Conservation (phyloP, 2,888 invertebrate genomes). For the Eremobia ochroleuca region DNA sequence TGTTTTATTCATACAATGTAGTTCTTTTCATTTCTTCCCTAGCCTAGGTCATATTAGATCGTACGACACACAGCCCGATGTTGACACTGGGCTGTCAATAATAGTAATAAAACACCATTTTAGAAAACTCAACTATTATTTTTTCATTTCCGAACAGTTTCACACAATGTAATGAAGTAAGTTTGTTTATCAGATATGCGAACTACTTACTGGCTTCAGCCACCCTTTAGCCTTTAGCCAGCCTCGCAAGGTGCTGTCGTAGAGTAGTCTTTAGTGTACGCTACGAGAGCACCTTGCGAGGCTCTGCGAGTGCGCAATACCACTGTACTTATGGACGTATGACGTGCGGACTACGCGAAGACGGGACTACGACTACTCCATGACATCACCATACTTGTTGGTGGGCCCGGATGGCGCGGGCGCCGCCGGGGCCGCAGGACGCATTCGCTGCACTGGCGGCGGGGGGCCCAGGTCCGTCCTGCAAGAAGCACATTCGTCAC, state of each 20-base stretch:
- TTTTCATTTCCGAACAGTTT: constrained; percentile 24
- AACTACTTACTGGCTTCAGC: constrained; percentile 24
- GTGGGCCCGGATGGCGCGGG: constrained; percentile 68
- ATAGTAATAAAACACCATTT: constrained; percentile 30
- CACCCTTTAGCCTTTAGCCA: no score
- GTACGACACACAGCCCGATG: not conserved
- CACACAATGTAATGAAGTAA: constrained; percentile 22
- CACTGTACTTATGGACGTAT: constrained; percentile 30
- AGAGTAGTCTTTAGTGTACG: no score
- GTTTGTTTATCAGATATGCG: constrained; percentile 11
- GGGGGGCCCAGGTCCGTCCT: constrained; percentile 77
- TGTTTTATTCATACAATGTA: constrained; percentile 64
- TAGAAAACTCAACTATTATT: constrained; percentile 57
- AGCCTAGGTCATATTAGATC: not conserved
- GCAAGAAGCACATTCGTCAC: constrained; percentile 59
- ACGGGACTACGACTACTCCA: constrained; percentile 75
- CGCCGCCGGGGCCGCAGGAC: constrained; percentile 59
- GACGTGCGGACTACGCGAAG: constrained; percentile 32
- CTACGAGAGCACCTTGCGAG: constrained; percentile 3
- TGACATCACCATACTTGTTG: constrained; percentile 84
- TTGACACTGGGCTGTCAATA: not conserved
- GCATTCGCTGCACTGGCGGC: constrained; percentile 66
- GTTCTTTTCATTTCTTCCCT: constrained; percentile 60
- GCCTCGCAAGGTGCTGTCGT: no score
- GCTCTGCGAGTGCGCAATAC: constrained; percentile 25